A percentile compares a stretch with the other conserved stretches of the same genome.
Conservation (phyloP, 2,113 vertebrate species). For the Platysteira castanea region DNA sequence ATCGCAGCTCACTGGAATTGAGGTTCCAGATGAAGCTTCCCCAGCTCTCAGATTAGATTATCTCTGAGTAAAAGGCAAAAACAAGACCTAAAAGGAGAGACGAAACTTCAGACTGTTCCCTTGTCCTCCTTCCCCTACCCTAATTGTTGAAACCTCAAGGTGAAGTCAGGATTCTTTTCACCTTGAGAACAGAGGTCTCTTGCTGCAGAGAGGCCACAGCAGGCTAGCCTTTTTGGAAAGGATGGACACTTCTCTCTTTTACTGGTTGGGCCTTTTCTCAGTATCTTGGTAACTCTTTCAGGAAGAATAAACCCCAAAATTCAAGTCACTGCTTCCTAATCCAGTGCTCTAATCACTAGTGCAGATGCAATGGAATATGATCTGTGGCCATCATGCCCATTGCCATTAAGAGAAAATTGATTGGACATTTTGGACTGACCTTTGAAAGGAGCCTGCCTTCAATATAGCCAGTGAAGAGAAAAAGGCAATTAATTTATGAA, state of each 20-base stretch:
- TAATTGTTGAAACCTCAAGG: neutral
- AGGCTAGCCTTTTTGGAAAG: neutral
- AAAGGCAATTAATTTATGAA: neutral
- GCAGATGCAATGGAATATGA: neutral
- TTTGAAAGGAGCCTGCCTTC: neutral
- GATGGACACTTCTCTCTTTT: neutral
- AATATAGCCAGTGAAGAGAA: neutral
- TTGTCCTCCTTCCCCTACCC: neutral
- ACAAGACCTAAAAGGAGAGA: neutral
- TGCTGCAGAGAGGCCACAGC: neutral
- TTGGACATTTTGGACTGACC: neutral
- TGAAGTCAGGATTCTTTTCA: neutral
- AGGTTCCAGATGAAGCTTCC: neutral
- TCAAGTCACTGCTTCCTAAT: neutral
- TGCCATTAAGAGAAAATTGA: neutral
- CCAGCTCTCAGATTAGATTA: neutral
- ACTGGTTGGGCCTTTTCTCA: neutral
- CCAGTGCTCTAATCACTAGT: neutral
- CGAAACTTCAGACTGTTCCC: neutral
- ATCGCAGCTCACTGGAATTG: neutral
- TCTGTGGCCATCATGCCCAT: neutral
- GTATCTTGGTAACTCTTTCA: neutral
- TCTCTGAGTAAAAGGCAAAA: neutral
- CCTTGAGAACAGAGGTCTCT: neutral
- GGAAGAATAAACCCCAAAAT: neutral